Percentiles rank a stretch among this genome's conserved stretches.
These are phyloP conservation scores for Cebus imitator DNA, from an alignment of 2,113 vertebrate species.

Conservation along the genomic window DNA sequence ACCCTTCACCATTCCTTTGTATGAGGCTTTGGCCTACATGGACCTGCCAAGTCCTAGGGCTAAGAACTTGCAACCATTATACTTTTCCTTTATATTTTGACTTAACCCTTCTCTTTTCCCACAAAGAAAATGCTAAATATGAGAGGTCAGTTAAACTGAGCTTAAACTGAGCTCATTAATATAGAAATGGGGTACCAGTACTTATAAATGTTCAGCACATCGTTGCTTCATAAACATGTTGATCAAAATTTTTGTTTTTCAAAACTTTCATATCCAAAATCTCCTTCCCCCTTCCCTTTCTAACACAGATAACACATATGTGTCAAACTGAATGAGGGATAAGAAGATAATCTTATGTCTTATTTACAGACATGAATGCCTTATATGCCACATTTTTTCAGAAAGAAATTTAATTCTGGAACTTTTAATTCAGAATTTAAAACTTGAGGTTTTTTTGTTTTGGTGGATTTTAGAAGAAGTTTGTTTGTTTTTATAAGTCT, in stretches of 20 bases:
- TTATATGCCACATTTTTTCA: neutral
- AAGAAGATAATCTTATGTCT: neutral
- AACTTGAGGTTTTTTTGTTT: neutral
- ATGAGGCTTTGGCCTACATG: neutral
- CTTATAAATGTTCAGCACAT: neutral
- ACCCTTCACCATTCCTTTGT: neutral
- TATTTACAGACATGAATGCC: neutral
- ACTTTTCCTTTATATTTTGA: neutral
- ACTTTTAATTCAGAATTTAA: conserved; percentile 25
- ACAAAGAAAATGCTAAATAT: neutral
- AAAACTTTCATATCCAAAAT: conserved; percentile 7
- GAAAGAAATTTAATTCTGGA: conserved; percentile 34
- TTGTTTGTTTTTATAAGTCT: neutral
- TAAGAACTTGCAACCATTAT: neutral
- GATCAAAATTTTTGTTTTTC: neutral
- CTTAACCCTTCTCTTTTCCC: neutral
- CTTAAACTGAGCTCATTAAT: neutral
- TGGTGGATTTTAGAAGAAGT: neutral
- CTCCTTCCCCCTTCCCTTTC: neutral
- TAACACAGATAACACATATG: neutral
- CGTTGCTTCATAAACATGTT: neutral
- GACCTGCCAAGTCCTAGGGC: neutral
- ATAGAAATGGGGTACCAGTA: neutral
- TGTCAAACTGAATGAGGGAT: neutral
- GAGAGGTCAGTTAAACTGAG: neutral